These are phyloP conservation scores for Poecilia gillii DNA, from an alignment of 2,797 vertebrate species.

Conservation along the genomic window DNA sequence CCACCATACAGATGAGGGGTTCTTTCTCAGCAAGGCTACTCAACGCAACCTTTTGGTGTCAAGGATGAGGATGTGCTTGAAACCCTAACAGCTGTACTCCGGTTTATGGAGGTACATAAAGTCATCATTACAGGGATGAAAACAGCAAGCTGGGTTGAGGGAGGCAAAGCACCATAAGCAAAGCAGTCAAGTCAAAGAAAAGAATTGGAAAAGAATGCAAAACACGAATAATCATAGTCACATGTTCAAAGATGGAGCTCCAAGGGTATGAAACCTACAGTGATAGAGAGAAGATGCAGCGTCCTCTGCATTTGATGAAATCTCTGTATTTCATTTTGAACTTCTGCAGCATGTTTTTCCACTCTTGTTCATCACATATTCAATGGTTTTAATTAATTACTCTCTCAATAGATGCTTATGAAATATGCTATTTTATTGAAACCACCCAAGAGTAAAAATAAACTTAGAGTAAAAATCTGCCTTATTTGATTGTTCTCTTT, in stretches of 20 bases:
- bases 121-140: slow-evolving; percentile 34
- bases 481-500: neutral
- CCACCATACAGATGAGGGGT: slow-evolving; percentile 47
- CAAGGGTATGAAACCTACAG: neutral
- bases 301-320: neutral
- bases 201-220: neutral
- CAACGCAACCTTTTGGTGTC: slow-evolving; percentile 68
- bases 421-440: neutral
- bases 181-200: neutral
- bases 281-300: neutral
- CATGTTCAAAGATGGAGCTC: neutral
- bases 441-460: neutral
- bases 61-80: slow-evolving; percentile 62
- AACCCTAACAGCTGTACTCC: slow-evolving; percentile 74
- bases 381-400: neutral
- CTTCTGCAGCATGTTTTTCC: too few relatives aligned
- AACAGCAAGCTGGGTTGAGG: neutral
- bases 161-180: neutral
- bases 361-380: neutral
- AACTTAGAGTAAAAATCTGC: neutral
- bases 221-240: neutral
- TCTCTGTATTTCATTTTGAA: neutral
- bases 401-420: neutral
- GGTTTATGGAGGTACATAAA: slow-evolving; percentile 66
- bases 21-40: slow-evolving; percentile 36